phyloP scores from a whole-genome alignment of 2,797 vertebrate species.

The Sebastes kiyomatsui region DNA sequence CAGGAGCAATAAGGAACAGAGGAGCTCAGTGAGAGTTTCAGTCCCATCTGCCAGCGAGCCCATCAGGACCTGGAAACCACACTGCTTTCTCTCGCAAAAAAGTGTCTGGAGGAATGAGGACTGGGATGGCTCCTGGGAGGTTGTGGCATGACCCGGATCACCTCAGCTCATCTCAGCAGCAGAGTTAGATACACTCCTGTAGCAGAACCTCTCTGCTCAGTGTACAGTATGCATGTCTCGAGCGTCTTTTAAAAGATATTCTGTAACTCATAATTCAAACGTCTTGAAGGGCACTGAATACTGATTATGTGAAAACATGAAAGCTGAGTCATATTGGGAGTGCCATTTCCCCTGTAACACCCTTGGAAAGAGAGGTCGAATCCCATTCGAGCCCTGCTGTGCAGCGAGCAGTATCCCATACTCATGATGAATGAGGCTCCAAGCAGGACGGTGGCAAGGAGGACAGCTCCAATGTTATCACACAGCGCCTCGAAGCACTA shows the following conservation, averaged over 20 bases:
- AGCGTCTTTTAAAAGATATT: neutral
- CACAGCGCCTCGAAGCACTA: conserved; percentile 64
- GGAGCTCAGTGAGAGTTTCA: conserved; percentile 63
- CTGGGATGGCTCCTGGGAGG: conserved; percentile 26
- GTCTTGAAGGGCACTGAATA: neutral
- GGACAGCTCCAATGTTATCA: conserved; percentile 75
- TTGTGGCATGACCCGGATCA: conserved; percentile 14
- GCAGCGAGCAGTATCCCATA: conserved; percentile 47
- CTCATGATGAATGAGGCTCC: conserved; percentile 75
- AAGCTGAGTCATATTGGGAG: conserved; percentile 34
- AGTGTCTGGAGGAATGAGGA: conserved; percentile 26
- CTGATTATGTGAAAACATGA: neutral
- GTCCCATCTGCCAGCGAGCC: conserved; percentile 63
- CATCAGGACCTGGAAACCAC: conserved; percentile 63
- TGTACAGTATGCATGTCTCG: neutral
- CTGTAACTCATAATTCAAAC: neutral
- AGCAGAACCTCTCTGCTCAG: neutral
- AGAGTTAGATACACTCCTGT: neutral
- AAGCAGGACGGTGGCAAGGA: conserved; percentile 69
- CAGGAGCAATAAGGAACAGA: conserved; percentile 59
- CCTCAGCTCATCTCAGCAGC: conserved; percentile 28
- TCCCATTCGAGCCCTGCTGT: conserved; percentile 36
- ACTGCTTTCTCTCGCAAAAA: conserved; percentile 35
- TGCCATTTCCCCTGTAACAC: conserved; percentile 32
- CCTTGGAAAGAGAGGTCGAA: conserved; percentile 15